Conservation (phyloP, 2,797 vertebrate genomes). For the Macroramphosus scolopax region DNA sequence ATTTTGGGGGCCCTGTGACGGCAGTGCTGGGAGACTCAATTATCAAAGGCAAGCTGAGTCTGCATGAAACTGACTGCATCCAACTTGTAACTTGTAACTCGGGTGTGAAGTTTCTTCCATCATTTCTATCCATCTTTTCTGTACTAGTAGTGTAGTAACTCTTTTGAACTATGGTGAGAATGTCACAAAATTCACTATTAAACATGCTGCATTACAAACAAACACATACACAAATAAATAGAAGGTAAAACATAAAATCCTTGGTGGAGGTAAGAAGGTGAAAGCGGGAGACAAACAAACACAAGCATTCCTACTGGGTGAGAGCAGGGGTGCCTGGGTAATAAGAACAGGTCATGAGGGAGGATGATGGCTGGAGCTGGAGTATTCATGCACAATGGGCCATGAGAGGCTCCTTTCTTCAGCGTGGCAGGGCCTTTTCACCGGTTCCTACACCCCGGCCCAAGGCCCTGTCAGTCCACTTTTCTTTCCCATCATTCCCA, state of each 20-base stretch:
- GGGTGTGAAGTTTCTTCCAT: too few species aligned
- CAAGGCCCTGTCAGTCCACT: slow-evolving; percentile 53
- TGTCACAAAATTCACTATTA: too few species aligned
- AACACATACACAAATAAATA: too few species aligned
- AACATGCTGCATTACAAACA: too few species aligned
- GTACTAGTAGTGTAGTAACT: too few species aligned
- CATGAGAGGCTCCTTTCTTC: slow-evolving; percentile 72
- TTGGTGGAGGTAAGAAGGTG: slow-evolving; percentile 18
- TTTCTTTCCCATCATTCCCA: slow-evolving; percentile 73
- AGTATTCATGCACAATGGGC: slow-evolving; percentile 71
- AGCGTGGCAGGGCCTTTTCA: slow-evolving; percentile 75
- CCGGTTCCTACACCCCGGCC: slow-evolving; percentile 52
- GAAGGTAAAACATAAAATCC: too few species aligned
- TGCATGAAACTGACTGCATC: slow-evolving; percentile 17
- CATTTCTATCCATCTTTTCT: too few species aligned
- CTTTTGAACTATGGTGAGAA: too few species aligned
- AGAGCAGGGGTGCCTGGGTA: slow-evolving; percentile 33
- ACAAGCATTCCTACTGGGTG: slow-evolving; percentile 60
- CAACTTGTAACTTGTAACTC: too few species aligned
- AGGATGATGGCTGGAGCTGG: slow-evolving; percentile 45
- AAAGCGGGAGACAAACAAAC: slow-evolving; percentile 48
- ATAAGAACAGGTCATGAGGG: slow-evolving; percentile 45
- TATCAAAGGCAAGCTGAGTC: slow-evolving; percentile 44
- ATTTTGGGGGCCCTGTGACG: slow-evolving; percentile 44
- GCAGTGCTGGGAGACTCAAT: slow-evolving; percentile 45